Base-by-base conservation (phyloP, 2,888 invertebrate genomes). In the Artemia sinica region DNA sequence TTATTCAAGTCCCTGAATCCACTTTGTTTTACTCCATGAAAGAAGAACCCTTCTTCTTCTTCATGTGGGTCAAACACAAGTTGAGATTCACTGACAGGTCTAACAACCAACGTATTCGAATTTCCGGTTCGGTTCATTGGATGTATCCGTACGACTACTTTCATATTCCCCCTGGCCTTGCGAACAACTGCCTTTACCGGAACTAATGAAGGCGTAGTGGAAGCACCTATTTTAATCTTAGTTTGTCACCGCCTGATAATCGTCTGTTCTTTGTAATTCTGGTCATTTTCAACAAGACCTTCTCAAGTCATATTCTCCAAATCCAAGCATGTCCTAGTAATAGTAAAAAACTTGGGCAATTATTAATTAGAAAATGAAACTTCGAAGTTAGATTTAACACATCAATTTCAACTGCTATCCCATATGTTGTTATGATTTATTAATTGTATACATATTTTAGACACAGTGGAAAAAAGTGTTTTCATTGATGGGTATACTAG, bases 1-100 rank as follows among this genome's bases (percentile, higher is more conserved):
- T 88, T 89, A 7, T 86, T 80, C 50, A 89, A 82, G 75, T 89
- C 88, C 48, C 89, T 83, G 67, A 69, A 58, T 18, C 18, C 18
- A 18, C 18, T 18, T 18, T 18, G 18, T 18, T 18, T 18, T 18
- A 18, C 18, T 18, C 18, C 18, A 18, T 18, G 18, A 18, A 18
- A 18, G 18, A 18, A 18, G 76, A 91, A 91, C 72, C 86, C 84
- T 63, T 84, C 83, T 8, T 74, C 74, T 68, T 88, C 86, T 75
- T 88, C 87, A 74, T 89, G 88, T 0, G 93, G 93, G 76, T 94
- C 94, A 75, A 94, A 94, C 8, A 92, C 84, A 12, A 94, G 77
- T 79, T 88, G 84, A 71, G 84, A 84, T 4, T 86, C 84, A 74
- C 91, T 89, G 58, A 91, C 81, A 0, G 88, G 84, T 75, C 87